These are phyloP conservation scores for Sympetrum striolatum DNA, from an alignment of 2,888 invertebrate species.

Conservation along the genomic window DNA sequence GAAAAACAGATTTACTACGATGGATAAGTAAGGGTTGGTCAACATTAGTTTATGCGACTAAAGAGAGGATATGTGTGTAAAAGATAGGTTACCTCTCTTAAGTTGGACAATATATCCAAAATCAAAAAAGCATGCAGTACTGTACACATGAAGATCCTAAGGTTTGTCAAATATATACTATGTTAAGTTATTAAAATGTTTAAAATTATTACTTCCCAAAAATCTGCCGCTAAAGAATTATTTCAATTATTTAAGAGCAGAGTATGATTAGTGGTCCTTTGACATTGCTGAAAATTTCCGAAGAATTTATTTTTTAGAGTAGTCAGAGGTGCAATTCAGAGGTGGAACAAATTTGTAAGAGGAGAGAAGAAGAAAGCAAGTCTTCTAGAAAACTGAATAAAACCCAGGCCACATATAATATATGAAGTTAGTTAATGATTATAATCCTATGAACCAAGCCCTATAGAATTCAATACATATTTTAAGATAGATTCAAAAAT, in stretches of 20 bases:
- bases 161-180: slow-evolving; percentile 35
- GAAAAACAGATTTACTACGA: slow-evolving; percentile 12
- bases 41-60: slow-evolving; percentile 36
- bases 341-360: slow-evolving; percentile 37
- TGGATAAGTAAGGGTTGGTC: slow-evolving; percentile 24
- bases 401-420: slow-evolving; percentile 35
- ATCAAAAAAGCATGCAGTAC: slow-evolving; percentile 7
- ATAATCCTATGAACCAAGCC: slow-evolving; percentile 19
- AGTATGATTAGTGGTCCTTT: slow-evolving; percentile 23
- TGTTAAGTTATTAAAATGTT: slow-evolving; percentile 21
- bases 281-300: not conserved
- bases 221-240: not conserved
- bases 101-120: slow-evolving; percentile 15
- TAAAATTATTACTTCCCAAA: slow-evolving; percentile 20
- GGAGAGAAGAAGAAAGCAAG: slow-evolving; percentile 36
- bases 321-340: slow-evolving; percentile 24
- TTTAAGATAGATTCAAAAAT: not conserved
- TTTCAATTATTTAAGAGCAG: slow-evolving; percentile 35
- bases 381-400: slow-evolving; percentile 23
- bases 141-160: slow-evolving; percentile 32
- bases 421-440: slow-evolving; percentile 32
- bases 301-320: not conserved
- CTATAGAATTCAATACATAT: slow-evolving; percentile 6
- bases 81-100: slow-evolving; percentile 38
- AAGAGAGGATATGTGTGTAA: not conserved